phyloP scores from a whole-genome alignment of 2,113 vertebrate genomes.

The Xiphorhynchus elegans region DNA sequence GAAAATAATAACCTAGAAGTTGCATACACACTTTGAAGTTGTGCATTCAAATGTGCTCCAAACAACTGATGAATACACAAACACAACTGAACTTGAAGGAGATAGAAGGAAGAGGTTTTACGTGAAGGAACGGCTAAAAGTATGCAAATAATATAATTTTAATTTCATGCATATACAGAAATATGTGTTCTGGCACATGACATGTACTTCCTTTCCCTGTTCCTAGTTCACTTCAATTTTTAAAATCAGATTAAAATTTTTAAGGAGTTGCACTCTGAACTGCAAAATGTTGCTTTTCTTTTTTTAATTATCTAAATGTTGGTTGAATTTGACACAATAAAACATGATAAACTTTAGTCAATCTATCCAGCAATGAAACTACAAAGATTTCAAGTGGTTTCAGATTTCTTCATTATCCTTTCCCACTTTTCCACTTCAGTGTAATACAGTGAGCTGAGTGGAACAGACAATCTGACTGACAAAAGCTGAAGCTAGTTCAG shows the following conservation, averaged over 20 bases:
- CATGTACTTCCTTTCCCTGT: neutral
- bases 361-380: neutral
- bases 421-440: neutral
- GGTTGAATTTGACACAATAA: neutral
- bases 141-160: neutral
- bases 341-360: neutral
- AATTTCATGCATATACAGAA: neutral
- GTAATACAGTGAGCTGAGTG: neutral
- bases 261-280: neutral
- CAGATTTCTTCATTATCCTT: neutral
- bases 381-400: neutral
- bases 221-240: neutral
- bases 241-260: neutral
- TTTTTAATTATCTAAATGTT: neutral
- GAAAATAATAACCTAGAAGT: neutral
- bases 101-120: neutral
- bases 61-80: neutral
- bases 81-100: neutral
- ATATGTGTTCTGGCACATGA: neutral
- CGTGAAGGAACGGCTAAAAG: neutral
- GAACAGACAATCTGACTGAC: neutral
- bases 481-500: neutral
- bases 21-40: neutral
- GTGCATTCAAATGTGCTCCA: accelerated
- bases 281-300: neutral